These are phyloP conservation scores for Vireo altiloquus DNA, from an alignment of 2,113 vertebrate species.

Conservation along the genomic window DNA sequence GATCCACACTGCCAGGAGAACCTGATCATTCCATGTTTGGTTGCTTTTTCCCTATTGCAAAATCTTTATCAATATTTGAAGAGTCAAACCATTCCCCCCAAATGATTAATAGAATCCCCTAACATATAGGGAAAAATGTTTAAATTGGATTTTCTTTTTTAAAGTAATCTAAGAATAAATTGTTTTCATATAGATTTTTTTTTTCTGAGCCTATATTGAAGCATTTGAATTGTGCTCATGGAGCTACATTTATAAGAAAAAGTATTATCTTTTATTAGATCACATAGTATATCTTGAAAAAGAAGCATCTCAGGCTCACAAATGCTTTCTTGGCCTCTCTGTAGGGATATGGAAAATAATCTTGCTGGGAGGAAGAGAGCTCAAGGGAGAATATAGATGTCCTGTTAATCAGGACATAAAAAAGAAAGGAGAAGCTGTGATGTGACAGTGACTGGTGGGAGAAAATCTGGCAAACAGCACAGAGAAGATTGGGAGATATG, in stretches of 20 bases:
- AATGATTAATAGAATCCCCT: background rate
- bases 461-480: constrained; percentile 38
- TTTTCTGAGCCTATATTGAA: background rate
- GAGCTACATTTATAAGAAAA: background rate
- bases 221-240: background rate
- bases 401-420: constrained; percentile 63
- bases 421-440: constrained; percentile 38
- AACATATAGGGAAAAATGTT: background rate
- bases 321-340: constrained; percentile 2
- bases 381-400: constrained; percentile 60
- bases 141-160: background rate
- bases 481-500: background rate
- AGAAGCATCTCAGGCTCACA: background rate
- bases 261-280: constrained; percentile 25
- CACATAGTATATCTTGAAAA: background rate
- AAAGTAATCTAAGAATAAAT: background rate
- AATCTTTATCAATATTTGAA: background rate
- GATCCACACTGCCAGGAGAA: background rate
- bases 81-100: background rate
- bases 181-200: background rate
- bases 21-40: background rate
- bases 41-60: background rate
- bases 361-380: constrained; percentile 41
- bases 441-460: constrained; percentile 60
- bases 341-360: constrained; percentile 19